Evolutionary conservation across 2,888 invertebrate genomes (phyloP).

Genomic region (Cantharis rufa): DNA sequence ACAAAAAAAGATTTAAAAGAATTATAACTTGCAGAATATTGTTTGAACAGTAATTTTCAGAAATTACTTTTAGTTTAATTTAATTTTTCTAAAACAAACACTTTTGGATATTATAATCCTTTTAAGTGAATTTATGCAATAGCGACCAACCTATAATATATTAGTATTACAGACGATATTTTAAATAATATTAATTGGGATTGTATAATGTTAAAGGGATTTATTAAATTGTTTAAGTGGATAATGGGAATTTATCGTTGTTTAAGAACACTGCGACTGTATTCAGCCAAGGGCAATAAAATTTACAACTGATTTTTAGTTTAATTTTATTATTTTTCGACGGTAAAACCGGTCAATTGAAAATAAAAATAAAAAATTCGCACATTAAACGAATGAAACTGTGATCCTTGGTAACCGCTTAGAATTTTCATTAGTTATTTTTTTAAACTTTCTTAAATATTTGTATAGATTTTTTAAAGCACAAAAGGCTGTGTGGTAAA

Average conservation of each 20-base stretch:
- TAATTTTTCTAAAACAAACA: neutral
- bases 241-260: neutral
- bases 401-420: neutral
- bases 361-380: neutral
- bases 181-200: neutral
- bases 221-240: neutral
- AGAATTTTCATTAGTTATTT: neutral
- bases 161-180: neutral
- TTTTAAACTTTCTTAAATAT: neutral
- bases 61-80: neutral
- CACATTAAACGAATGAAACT: neutral
- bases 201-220: neutral
- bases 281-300: neutral
- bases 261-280: neutral
- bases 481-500: neutral
- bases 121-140: neutral
- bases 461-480: neutral
- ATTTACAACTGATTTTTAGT: neutral
- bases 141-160: neutral
- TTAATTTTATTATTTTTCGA: neutral
- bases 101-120: neutral
- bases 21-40: neutral
- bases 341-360: neutral
- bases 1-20: neutral
- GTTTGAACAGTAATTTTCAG: neutral